A percentile compares a stretch with the other conserved stretches of the same genome.
These are phyloP conservation scores for Polydrusus pterygomalis DNA, from an alignment of 2,888 invertebrate species.

Conservation along the genomic window DNA sequence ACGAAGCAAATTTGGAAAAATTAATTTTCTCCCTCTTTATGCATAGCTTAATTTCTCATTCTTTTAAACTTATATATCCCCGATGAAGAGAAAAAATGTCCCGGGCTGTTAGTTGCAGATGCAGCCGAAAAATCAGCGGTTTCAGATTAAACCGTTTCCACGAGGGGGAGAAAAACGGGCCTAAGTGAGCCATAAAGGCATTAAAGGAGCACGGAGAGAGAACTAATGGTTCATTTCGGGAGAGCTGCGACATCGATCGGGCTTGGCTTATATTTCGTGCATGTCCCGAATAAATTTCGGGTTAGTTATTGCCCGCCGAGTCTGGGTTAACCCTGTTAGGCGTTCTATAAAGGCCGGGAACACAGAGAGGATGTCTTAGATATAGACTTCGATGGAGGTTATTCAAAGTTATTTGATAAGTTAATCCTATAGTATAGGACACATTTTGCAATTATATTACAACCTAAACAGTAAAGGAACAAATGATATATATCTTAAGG, in stretches of 20 bases:
- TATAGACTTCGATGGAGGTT: not conserved
- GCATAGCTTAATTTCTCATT: constrained; percentile 10
- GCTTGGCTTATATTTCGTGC: constrained; percentile 55
- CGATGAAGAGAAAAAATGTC: not conserved
- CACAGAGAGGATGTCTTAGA: constrained; percentile 24
- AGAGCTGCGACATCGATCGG: constrained; percentile 45
- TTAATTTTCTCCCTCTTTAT: not conserved
- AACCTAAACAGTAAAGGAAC: no score
- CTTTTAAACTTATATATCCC: constrained; percentile 12
- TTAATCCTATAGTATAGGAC: not conserved
- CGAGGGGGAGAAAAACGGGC: constrained; percentile 37
- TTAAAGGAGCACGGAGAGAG: constrained; percentile 52
- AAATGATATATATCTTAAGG: no score
- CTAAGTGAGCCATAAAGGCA: constrained; percentile 50
- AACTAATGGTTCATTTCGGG: constrained; percentile 33
- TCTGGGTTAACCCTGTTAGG: constrained; percentile 39
- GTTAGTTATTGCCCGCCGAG: constrained; percentile 52
- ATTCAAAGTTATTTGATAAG: constrained; percentile 17
- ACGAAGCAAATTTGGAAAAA: no score
- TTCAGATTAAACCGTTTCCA: constrained; percentile 32
- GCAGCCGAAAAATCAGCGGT: constrained; percentile 53
- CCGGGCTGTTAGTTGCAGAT: constrained; percentile 52
- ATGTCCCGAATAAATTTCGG: constrained; percentile 55
- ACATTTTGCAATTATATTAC: not conserved
- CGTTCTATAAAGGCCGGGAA: constrained; percentile 33